A percentile compares a stretch with the other conserved stretches of the same genome.
Evolutionary conservation across 1,140 invertebrate genomes (phyloP).

Genomic region (Solenopsis invicta): DNA sequence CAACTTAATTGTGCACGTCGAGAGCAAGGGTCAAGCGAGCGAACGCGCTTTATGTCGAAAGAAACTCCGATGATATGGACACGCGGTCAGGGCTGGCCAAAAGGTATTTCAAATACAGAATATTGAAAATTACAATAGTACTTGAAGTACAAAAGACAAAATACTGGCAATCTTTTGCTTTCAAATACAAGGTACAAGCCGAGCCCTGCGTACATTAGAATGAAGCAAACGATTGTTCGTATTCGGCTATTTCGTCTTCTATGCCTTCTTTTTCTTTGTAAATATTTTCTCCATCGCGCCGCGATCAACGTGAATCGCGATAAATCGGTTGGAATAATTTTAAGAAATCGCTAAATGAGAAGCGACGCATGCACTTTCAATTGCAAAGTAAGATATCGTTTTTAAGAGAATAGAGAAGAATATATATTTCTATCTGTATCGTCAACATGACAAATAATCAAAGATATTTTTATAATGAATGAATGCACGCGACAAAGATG

Average conservation of each 20-base stretch:
- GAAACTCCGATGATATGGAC: neutral
- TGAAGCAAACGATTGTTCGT: neutral
- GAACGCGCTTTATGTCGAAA: neutral
- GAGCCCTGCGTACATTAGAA: neutral
- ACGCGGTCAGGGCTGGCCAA: too few species aligned
- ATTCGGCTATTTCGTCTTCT: neutral
- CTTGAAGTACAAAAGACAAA: too few species aligned
- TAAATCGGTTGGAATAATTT: slow-evolving; percentile 48
- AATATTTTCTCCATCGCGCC: neutral
- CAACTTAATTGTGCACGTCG: slow-evolving; percentile 6
- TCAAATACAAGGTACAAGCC: too few species aligned
- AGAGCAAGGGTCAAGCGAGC: neutral
- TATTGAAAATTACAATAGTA: too few species aligned
- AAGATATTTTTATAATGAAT: neutral
- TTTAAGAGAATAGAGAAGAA: neutral
- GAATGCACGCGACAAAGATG: neutral
- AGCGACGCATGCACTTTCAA: neutral
- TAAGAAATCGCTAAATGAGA: slow-evolving; percentile 18
- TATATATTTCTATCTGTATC: neutral
- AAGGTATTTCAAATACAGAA: too few species aligned
- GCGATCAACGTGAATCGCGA: neutral
- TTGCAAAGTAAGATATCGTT: slow-evolving; percentile 11
- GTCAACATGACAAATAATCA: neutral
- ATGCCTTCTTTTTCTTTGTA: neutral
- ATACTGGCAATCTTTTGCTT: too few species aligned